Conservation (phyloP, 92 coral and sea anemone genomes). For the Epizoanthus stellaris region DNA sequence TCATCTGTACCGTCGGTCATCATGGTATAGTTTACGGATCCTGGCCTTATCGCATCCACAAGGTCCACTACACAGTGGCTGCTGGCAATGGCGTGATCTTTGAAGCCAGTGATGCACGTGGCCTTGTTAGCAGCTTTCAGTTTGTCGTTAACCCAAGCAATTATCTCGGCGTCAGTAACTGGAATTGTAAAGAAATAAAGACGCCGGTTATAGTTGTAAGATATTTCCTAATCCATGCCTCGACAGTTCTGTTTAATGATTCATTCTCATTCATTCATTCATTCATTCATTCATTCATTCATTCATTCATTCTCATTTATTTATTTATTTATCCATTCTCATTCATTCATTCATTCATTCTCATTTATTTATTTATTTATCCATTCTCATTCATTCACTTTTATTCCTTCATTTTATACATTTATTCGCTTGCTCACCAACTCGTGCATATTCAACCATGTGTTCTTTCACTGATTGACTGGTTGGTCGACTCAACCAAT, state of each 20-base stretch:
- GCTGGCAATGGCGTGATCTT: constrained; percentile 78
- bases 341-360: no score
- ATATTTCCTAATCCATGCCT: background rate
- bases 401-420: no score
- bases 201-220: background rate
- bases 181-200: background rate
- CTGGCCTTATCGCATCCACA: constrained; percentile 91
- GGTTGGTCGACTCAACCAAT: no score
- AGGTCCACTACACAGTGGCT: constrained; percentile 81
- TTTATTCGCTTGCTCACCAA: no score
- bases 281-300: no score
- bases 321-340: no score
- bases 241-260: background rate
- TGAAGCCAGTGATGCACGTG: constrained; percentile 71
- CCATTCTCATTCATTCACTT: no score
- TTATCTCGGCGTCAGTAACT: constrained; percentile 82
- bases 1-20: constrained; percentile 62
- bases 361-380: no score
- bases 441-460: no score
- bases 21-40: constrained; percentile 76
- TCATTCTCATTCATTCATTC: background rate
- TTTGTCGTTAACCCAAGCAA: constrained; percentile 91
- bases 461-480: no score
- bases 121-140: constrained; percentile 68
- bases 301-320: no score